A percentile compares a stretch with the other conserved stretches of the same genome.
Conservation (phyloP, 1,140 invertebrate species). For the Melanaphis sacchari region DNA sequence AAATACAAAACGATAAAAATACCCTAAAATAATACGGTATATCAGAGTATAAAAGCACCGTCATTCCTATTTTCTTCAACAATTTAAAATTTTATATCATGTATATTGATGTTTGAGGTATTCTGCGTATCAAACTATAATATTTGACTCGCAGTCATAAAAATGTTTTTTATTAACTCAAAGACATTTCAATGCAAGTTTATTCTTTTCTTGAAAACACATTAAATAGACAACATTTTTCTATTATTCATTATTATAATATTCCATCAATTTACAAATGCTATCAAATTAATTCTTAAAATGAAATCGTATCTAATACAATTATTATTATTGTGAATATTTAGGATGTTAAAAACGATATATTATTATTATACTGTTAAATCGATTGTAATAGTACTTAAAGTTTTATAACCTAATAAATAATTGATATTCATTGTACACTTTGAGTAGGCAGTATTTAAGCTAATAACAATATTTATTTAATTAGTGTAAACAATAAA, state of each 20-base stretch:
- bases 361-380: background rate
- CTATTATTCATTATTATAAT: background rate
- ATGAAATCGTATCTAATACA: background rate
- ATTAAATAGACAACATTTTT: background rate
- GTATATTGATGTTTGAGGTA: background rate
- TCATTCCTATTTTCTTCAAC: background rate
- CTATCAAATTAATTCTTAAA: background rate
- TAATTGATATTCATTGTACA: background rate
- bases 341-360: background rate
- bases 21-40: background rate
- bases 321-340: background rate
- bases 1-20: background rate
- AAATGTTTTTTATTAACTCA: background rate
- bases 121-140: background rate
- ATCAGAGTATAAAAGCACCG: background rate
- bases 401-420: background rate
- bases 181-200: background rate
- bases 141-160: background rate
- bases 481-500: background rate
- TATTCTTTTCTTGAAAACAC: background rate
- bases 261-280: background rate
- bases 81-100: background rate
- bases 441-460: background rate
- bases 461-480: background rate
- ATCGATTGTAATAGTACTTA: background rate